These are phyloP conservation scores for Patella depressa DNA, from an alignment of 2,888 invertebrate genomes.

Conservation along the genomic window DNA sequence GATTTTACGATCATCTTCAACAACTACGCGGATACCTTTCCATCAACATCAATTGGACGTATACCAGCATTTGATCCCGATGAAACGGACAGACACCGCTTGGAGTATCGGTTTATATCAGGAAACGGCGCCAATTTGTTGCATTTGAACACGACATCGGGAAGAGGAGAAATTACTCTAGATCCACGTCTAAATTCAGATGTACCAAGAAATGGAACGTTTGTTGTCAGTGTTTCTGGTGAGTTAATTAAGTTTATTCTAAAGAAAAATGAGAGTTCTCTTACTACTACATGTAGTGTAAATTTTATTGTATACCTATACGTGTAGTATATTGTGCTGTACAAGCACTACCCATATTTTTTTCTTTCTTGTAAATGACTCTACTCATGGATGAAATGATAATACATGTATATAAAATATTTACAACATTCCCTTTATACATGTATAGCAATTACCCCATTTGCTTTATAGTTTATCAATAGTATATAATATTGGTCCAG, in stretches of 20 bases:
- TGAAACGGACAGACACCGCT: slow-evolving; percentile 82
- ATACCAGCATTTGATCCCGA: slow-evolving; percentile 96
- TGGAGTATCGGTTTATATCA: slow-evolving; percentile 86
- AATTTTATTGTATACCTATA: too few species aligned
- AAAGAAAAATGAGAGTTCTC: too few species aligned
- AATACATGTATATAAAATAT: too few species aligned
- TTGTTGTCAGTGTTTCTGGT: slow-evolving; percentile 93
- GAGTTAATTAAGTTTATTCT: slow-evolving; percentile 30
- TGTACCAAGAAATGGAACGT: slow-evolving; percentile 91
- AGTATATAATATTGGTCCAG: too few species aligned
- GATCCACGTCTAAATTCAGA: slow-evolving; percentile 96
- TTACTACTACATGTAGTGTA: too few species aligned
- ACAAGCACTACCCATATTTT: too few species aligned
- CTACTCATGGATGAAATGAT: too few species aligned
- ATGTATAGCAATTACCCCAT: too few species aligned
- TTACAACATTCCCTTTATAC: too few species aligned
- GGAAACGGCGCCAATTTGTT: slow-evolving; percentile 95
- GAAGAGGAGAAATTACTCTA: slow-evolving; percentile 83
- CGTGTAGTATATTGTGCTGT: too few species aligned
- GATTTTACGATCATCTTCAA: slow-evolving; percentile 95
- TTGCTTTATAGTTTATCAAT: too few species aligned
- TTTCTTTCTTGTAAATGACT: too few species aligned
- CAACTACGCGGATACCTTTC: slow-evolving; percentile 94
- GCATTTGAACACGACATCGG: slow-evolving; percentile 83
- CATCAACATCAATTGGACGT: slow-evolving; percentile 89